These are phyloP conservation scores for Eulemur coronatus DNA, from an alignment of 2,797 vertebrate genomes.

Conservation along the genomic window DNA sequence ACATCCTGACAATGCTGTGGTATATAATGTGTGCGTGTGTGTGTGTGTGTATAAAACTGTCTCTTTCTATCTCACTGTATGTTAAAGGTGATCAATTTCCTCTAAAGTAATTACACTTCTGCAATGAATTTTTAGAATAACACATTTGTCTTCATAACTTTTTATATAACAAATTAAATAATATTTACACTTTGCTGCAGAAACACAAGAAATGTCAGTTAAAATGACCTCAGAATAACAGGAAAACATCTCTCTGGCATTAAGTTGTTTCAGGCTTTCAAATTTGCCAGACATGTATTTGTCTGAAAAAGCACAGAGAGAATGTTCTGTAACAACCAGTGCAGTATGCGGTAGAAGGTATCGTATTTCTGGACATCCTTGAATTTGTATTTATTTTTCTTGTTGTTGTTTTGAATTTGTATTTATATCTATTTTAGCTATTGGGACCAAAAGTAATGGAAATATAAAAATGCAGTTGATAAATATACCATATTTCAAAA, in stretches of 20 bases:
- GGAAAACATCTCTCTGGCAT: not conserved
- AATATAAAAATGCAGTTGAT: not conserved
- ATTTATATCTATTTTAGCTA: not conserved
- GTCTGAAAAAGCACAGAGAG: not conserved
- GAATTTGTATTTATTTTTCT: not conserved
- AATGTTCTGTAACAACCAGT: not conserved
- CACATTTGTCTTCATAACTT: not conserved
- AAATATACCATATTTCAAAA: not conserved
- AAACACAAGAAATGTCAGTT: not conserved
- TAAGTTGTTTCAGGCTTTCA: not conserved
- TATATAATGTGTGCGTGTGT: not conserved
- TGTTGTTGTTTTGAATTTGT: not conserved
- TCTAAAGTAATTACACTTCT: not conserved
- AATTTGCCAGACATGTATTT: not conserved
- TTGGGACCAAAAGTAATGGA: not conserved
- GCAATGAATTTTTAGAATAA: not conserved
- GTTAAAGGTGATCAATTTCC: not conserved
- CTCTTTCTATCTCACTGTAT: not conserved
- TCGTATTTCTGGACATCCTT: not conserved
- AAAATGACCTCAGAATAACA: not conserved
- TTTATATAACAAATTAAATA: constrained; percentile 13
- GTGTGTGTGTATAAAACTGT: not conserved
- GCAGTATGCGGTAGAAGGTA: not conserved
- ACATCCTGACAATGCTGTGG: not conserved
- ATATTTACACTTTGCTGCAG: not conserved